Percentiles rank a stretch among this genome's conserved stretches.
phyloP scores from a whole-genome alignment of 2,113 vertebrate species.

The Galeopterus variegatus region DNA sequence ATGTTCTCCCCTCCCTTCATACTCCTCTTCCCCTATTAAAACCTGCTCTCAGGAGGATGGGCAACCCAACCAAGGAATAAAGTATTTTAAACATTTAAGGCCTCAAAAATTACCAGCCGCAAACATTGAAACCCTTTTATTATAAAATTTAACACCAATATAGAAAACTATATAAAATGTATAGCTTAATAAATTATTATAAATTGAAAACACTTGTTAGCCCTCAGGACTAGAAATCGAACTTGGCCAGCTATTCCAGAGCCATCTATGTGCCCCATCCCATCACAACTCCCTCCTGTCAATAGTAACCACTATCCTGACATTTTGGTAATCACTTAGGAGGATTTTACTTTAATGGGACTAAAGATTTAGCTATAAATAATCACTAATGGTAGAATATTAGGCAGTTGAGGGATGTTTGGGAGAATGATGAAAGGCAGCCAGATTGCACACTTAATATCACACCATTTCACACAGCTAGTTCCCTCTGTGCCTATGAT shows the following conservation, averaged over 20 bases:
- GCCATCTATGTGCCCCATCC: neutral
- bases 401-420: slow-evolving; percentile 14
- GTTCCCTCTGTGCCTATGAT: slow-evolving; percentile 15
- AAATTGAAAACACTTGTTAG: slow-evolving; percentile 9
- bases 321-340: slow-evolving; percentile 62
- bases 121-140: slow-evolving; percentile 1
- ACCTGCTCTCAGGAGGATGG: neutral
- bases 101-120: slow-evolving; percentile 1
- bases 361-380: slow-evolving; percentile 72
- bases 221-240: slow-evolving; percentile 39
- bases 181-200: neutral
- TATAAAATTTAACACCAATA: slow-evolving; percentile 45
- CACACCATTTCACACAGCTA: slow-evolving; percentile 13
- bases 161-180: slow-evolving; percentile 20
- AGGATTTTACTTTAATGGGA: slow-evolving; percentile 76
- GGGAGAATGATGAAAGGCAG: neutral
- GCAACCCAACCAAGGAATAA: neutral
- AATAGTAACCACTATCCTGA: slow-evolving; percentile 33
- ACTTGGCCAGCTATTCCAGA: slow-evolving; percentile 13
- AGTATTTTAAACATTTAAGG: neutral
- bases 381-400: slow-evolving; percentile 69
- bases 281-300: neutral
- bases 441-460: slow-evolving; percentile 53
- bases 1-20: neutral
- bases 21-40: neutral